Conservation (phyloP, 2,797 vertebrate species). For the Onychomys torridus region DNA sequence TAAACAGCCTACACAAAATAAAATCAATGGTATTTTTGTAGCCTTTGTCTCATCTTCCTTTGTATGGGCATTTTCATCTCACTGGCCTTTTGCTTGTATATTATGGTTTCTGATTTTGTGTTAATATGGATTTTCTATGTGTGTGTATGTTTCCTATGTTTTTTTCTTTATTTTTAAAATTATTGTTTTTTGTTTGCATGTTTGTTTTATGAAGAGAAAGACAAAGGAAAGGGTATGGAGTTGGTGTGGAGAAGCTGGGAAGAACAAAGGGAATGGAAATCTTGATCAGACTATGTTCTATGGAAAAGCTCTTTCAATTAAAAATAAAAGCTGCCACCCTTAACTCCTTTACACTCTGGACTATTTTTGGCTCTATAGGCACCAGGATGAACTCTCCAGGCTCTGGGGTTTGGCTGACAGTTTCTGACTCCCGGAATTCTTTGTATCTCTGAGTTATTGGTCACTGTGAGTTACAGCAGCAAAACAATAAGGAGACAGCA, state of each 20-base stretch:
- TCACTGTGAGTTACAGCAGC: background rate
- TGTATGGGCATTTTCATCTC: background rate
- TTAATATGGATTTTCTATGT: background rate
- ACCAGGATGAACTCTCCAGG: rapidly evolving
- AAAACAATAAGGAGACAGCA: background rate
- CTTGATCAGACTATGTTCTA: too few relatives aligned
- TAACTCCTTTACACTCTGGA: background rate
- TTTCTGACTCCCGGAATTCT: background rate
- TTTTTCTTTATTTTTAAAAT: background rate
- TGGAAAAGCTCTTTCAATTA: background rate
- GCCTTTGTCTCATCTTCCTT: background rate
- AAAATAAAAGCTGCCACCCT: background rate
- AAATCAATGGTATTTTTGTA: background rate
- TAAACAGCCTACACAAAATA: background rate
- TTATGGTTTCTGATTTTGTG: background rate
- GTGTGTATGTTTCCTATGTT: background rate
- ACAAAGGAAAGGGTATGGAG: background rate
- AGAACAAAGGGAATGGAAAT: too few relatives aligned
- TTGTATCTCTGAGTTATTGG: background rate
- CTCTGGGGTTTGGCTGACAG: background rate
- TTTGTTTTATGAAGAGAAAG: background rate
- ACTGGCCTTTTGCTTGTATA: background rate
- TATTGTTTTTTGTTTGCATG: background rate
- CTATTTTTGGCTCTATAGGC: background rate
- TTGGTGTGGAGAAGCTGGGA: background rate